phyloP scores from a whole-genome alignment of 2,797 vertebrate species.

The Platalea minor region DNA sequence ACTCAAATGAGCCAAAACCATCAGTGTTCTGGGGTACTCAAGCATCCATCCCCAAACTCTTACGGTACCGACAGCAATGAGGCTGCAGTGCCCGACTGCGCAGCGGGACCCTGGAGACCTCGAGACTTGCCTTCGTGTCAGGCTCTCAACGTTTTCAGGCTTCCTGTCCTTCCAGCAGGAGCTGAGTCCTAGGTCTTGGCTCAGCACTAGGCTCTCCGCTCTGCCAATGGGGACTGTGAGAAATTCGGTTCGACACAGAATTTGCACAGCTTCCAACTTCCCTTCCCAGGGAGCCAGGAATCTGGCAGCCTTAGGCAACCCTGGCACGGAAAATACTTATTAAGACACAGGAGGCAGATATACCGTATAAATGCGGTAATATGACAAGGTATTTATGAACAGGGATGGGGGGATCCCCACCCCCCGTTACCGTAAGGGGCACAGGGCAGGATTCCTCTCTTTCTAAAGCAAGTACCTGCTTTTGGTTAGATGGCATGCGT shows the following conservation, averaged over 20 bases:
- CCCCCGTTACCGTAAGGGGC: fast-evolving
- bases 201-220: neutral
- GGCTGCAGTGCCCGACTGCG: neutral
- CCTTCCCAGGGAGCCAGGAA: neutral
- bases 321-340: neutral
- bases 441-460: neutral
- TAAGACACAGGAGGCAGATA: neutral
- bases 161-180: neutral
- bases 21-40: neutral
- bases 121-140: neutral
- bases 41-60: neutral
- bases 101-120: neutral
- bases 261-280: neutral
- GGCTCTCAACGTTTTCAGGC: neutral
- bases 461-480: neutral
- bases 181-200: neutral
- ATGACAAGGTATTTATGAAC: neutral
- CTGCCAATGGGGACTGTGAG: neutral
- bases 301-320: neutral
- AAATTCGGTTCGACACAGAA: neutral
- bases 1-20: neutral
- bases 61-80: neutral
- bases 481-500: fast-evolving
- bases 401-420: too few relatives aligned
- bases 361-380: neutral